These are phyloP conservation scores for Andrena cerasifolii DNA, from an alignment of 1,140 invertebrate genomes.

Conservation along the genomic window DNA sequence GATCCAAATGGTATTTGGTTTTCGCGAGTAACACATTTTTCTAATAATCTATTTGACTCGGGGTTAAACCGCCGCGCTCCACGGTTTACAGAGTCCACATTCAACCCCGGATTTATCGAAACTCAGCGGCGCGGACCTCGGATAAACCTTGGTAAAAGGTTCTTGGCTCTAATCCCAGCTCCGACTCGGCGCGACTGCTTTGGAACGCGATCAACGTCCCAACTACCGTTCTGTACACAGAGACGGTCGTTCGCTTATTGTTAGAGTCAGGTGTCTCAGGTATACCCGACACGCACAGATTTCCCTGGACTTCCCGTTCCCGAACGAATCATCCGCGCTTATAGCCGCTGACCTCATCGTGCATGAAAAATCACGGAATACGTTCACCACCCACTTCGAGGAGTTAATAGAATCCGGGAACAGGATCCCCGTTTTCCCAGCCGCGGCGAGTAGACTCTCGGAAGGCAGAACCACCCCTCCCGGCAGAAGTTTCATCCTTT, in stretches of 20 bases:
- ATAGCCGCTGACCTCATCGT: slow-evolving; percentile 11
- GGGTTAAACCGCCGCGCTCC: too few species aligned
- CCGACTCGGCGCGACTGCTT: background rate
- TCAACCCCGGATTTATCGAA: slow-evolving; percentile 6
- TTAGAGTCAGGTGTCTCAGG: slow-evolving; percentile 38
- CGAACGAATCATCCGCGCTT: background rate
- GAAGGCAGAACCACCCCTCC: too few species aligned
- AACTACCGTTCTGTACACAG: slow-evolving; percentile 24
- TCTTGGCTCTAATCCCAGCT: slow-evolving; percentile 30
- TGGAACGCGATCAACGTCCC: slow-evolving; percentile 36
- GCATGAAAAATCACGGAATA: background rate
- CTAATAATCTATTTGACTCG: too few species aligned
- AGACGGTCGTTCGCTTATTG: slow-evolving; percentile 31
- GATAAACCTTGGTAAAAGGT: background rate
- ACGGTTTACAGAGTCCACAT: background rate
- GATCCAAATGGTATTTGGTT: too few species aligned
- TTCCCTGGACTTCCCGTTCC: background rate
- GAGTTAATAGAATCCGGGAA: background rate
- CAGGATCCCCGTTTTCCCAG: too few species aligned
- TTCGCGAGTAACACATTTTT: too few species aligned
- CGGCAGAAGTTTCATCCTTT: too few species aligned
- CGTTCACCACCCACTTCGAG: too few species aligned
- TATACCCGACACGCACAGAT: slow-evolving; percentile 34
- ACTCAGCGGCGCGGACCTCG: too few species aligned
- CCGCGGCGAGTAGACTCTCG: too few species aligned